phyloP scores from a whole-genome alignment of 2,797 vertebrate genomes.

The Hypotaenidia okinawae region DNA sequence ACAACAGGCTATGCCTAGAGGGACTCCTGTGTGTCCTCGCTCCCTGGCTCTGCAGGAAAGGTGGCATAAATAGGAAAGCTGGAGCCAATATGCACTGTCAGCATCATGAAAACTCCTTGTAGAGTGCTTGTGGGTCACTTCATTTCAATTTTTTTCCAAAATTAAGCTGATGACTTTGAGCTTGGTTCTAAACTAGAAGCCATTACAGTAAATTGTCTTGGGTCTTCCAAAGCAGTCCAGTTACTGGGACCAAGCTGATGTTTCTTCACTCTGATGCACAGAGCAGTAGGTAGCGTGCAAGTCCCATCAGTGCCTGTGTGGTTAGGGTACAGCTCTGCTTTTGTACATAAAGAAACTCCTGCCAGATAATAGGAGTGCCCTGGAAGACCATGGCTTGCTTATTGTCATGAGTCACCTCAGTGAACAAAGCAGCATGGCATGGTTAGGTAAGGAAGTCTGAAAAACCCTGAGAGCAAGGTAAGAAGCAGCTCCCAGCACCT shows the following conservation, averaged over 20 bases:
- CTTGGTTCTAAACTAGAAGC: background rate
- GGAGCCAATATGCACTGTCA: background rate
- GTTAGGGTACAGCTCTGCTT: background rate
- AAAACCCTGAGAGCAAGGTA: background rate
- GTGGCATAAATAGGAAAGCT: background rate
- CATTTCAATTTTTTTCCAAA: background rate
- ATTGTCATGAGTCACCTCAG: fast-evolving
- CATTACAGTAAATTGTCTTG: background rate
- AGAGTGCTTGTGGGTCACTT: background rate
- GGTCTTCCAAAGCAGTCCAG: background rate
- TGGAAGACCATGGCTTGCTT: background rate
- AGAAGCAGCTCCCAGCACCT: background rate
- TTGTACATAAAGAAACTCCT: background rate
- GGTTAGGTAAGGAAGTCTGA: background rate
- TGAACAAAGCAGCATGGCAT: background rate
- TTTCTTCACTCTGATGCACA: background rate
- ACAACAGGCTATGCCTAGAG: background rate
- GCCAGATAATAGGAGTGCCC: background rate
- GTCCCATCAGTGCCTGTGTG: fast-evolving
- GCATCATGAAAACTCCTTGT: background rate
- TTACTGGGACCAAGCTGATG: background rate
- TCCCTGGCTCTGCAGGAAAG: background rate
- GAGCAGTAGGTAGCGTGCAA: fast-evolving
- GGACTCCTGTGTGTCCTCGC: background rate
- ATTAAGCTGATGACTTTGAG: background rate